Conservation (phyloP, 2,797 vertebrate genomes). For the Zalophus californianus region DNA sequence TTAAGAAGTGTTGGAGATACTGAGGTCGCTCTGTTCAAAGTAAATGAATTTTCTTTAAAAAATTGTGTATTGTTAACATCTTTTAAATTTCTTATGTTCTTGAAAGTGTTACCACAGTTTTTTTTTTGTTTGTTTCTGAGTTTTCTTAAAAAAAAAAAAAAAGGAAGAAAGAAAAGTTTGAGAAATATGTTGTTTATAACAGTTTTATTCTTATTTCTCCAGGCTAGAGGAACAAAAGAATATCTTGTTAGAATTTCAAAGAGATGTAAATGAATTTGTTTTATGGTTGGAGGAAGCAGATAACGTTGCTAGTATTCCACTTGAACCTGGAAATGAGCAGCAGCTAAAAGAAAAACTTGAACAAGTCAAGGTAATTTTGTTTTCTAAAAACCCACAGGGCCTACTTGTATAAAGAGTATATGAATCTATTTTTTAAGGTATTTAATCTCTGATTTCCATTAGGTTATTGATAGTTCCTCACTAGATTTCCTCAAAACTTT, state of each 20-base stretch:
- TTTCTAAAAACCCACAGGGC: conserved; percentile 19
- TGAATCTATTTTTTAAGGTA: conserved; percentile 43
- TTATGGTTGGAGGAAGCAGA: conserved; percentile 94
- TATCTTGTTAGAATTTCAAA: conserved; percentile 91
- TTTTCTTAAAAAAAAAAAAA: conserved; percentile 1
- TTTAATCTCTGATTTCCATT: conserved; percentile 51
- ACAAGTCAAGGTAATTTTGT: conserved; percentile 94
- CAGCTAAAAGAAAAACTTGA: conserved; percentile 92
- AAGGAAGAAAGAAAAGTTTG: not conserved
- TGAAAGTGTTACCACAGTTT: not conserved
- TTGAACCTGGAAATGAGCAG: conserved; percentile 92
- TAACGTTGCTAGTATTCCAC: conserved; percentile 85
- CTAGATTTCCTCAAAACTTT: conserved; percentile 31
- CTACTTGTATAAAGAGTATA: conserved; percentile 31
- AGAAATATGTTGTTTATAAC: conserved; percentile 51
- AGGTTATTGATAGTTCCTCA: conserved; percentile 22
- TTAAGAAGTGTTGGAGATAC: not conserved
- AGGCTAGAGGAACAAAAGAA: conserved; percentile 93
- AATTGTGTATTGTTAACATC: not conserved
- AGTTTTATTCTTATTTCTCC: conserved; percentile 68
- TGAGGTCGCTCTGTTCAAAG: conserved; percentile 30
- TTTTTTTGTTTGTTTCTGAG: not conserved
- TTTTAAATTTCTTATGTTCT: conserved; percentile 28
- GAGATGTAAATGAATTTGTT: conserved; percentile 92
- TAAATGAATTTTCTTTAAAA: conserved; percentile 42